These are phyloP conservation scores for Catajapyx aquilonaris DNA, from an alignment of 1,140 invertebrate species.

Conservation along the genomic window DNA sequence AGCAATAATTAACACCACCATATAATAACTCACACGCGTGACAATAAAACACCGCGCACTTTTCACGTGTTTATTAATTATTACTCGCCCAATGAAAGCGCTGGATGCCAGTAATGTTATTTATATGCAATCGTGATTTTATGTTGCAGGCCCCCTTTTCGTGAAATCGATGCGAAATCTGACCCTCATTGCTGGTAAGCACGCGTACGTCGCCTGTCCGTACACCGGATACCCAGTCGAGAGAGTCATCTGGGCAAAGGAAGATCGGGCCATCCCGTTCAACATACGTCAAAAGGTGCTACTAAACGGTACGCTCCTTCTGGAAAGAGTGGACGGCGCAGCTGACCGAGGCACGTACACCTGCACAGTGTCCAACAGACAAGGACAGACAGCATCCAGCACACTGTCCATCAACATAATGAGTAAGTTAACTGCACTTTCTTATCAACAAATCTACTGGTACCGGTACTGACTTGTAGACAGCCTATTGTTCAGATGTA, in stretches of 20 bases:
- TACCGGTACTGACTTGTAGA: too few relatives aligned
- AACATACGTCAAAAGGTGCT: constrained; percentile 26
- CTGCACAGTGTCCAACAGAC: constrained; percentile 20
- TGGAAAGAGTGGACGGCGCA: constrained; percentile 21
- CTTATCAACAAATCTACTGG: too few relatives aligned
- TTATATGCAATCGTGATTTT: too few relatives aligned
- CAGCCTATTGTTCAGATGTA: too few relatives aligned
- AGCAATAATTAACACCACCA: too few relatives aligned
- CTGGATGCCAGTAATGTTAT: too few relatives aligned
- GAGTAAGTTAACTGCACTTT: too few relatives aligned
- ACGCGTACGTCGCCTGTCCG: constrained; percentile 22
- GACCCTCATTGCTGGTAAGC: constrained; percentile 11
- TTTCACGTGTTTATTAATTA: too few relatives aligned
- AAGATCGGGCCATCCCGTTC: constrained; percentile 19
- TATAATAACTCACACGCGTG: too few relatives aligned
- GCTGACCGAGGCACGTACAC: constrained; percentile 25
- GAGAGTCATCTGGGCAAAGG: constrained; percentile 27
- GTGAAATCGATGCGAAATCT: constrained; percentile 12
- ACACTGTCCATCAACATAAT: constrained; percentile 22
- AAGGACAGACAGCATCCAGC: constrained; percentile 17
- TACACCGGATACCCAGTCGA: constrained; percentile 29
- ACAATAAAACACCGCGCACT: too few relatives aligned
- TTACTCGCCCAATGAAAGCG: too few relatives aligned
- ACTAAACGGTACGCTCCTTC: constrained; percentile 23
- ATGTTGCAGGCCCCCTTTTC: constrained; percentile 4